Evolutionary conservation across 2,113 vertebrate species (phyloP), one percentile per base, ranked within the genome.

Genomic region (Scophthalmus maximus): DNA sequence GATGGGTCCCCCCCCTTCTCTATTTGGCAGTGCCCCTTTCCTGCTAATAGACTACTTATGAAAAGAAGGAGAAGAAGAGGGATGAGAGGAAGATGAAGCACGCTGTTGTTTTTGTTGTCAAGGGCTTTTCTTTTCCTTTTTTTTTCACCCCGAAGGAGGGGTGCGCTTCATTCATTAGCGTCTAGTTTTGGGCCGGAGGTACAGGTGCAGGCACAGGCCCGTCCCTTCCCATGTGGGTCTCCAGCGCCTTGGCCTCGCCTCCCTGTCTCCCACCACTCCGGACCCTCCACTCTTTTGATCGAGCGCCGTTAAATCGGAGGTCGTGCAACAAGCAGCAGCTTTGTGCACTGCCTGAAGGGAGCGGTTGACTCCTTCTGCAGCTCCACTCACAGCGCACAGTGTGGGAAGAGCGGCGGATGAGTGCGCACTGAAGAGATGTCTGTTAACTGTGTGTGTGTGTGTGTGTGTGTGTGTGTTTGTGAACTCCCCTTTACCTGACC

Each of bases 31-130:
- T n/a, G 38, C 61, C 87, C 71, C 88, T 94, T 90, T 95, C 91
- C 95, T 93, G 94, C 81, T 84, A 92, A 88, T 91, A 81, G 92
- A 92, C 89, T 84, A 92, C 91, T 93, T 86, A 73, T 79, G 88
- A 91, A 83, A 83, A 80, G 85, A 81, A 66, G 73, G 79, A 72
- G 81, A 76, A 89, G 66, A 78, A 57, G 73, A 81, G 68, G 84
- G 75, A 82, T 68, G 75, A 87, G 81, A 76, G 71, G 80, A 79
- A 81, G 87, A 89, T 85, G 89, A 90, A 91, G 87, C 82, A 82
- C 81, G 30, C 87, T 82, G 73, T 81, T 91, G 86, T 89, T 76
- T 67, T 83, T 89, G 77, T 90, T 83, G 79, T 88, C 67, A 68
- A 82, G 79, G 70, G 68, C 63, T 74, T 74, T 72, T 63, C 32